phyloP scores from a whole-genome alignment of 2,888 invertebrate genomes.

The Idaea biselata region DNA sequence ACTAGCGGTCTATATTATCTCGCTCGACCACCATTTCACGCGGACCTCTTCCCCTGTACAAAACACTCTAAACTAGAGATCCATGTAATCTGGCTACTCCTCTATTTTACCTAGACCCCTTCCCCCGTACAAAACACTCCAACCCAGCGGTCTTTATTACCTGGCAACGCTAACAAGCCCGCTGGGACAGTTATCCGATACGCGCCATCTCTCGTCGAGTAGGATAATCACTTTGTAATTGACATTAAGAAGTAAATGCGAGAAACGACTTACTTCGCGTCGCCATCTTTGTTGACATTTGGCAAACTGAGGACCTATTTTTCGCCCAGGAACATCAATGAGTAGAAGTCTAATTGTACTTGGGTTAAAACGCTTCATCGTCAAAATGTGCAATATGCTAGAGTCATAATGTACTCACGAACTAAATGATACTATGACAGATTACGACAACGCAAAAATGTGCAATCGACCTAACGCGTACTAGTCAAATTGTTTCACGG shows the following conservation, averaged over 20 bases:
- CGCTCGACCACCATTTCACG: not conserved
- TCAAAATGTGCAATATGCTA: too few relatives aligned
- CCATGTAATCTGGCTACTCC: not conserved
- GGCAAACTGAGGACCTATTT: too few relatives aligned
- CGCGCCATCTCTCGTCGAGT: slow-evolving; percentile 62
- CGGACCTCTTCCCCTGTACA: not conserved
- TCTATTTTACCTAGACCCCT: not conserved
- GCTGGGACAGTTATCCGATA: slow-evolving; percentile 54
- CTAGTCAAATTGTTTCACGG: too few relatives aligned
- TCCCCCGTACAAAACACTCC: not conserved
- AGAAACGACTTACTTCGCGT: slow-evolving; percentile 31
- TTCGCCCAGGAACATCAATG: too few relatives aligned
- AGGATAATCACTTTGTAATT: slow-evolving; percentile 66
- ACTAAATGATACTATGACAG: too few relatives aligned
- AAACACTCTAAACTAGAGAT: not conserved
- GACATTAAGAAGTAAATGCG: slow-evolving; percentile 57
- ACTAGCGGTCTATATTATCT: not conserved
- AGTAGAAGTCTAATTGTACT: too few relatives aligned
- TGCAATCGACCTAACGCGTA: too few relatives aligned
- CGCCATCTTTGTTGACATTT: not conserved
- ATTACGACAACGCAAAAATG: too few relatives aligned
- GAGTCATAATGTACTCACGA: too few relatives aligned
- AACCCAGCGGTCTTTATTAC: not conserved
- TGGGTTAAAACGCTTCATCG: too few relatives aligned
- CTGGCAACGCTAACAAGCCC: slow-evolving; percentile 42